phyloP scores from a whole-genome alignment of 2,113 vertebrate species.

The Catharus bicknelli region DNA sequence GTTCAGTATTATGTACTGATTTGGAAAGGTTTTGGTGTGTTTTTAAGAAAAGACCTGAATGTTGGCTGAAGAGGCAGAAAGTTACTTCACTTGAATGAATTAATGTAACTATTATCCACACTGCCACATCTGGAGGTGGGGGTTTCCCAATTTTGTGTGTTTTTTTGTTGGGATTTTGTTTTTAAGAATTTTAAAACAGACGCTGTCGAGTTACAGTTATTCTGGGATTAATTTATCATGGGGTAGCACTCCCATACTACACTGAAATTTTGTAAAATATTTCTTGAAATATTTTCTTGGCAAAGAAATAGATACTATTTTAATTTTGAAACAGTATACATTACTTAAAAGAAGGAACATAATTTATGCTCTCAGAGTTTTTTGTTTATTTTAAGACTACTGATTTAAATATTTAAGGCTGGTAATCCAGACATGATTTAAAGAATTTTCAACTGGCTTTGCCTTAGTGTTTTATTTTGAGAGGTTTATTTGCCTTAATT shows the following conservation, averaged over 20 bases:
- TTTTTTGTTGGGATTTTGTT: background rate
- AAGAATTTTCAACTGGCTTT: background rate
- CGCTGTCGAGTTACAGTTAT: background rate
- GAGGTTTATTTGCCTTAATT: background rate
- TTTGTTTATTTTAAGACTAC: background rate
- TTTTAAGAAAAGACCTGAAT: background rate
- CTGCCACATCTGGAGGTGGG: background rate
- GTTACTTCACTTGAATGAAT: background rate
- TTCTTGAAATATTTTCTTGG: background rate
- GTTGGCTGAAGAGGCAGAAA: background rate
- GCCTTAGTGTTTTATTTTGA: background rate
- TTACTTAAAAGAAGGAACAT: background rate
- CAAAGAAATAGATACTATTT: background rate
- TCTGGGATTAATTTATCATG: background rate
- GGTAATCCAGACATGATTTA: background rate
- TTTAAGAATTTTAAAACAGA: background rate
- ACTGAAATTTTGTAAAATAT: background rate
- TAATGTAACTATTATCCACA: background rate
- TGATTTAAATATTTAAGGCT: background rate
- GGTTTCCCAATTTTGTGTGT: background rate
- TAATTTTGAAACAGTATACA: background rate
- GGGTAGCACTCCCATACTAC: background rate
- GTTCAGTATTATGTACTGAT: background rate
- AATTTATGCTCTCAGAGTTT: background rate
- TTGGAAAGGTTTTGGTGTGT: fast-evolving